Percentiles rank a stretch among this genome's conserved stretches.
These are phyloP conservation scores for Catalaphyllia jardinei DNA, from an alignment of 64 coral and sea anemone genomes.

Conservation along the genomic window DNA sequence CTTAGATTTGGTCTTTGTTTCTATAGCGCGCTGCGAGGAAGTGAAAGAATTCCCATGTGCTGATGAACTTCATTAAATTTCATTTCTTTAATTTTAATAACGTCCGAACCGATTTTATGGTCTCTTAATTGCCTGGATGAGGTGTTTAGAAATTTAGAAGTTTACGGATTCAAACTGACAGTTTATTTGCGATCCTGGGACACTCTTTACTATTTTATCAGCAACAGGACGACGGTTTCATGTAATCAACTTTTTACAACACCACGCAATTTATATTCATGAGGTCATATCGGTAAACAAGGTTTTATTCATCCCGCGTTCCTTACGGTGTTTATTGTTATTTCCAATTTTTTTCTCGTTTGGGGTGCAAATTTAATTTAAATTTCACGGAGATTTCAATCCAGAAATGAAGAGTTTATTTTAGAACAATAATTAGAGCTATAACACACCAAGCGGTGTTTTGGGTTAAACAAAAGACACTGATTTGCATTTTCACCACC, in stretches of 20 bases:
- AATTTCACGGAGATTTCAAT: neutral
- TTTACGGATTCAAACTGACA: neutral
- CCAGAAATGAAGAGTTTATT: neutral
- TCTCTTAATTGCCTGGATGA: slow-evolving; percentile 20
- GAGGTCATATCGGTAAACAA: slow-evolving; percentile 95
- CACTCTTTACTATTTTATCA: slow-evolving; percentile 23
- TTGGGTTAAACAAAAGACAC: slow-evolving; percentile 21
- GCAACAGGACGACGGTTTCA: slow-evolving; percentile 22
- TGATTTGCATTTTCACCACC: slow-evolving; percentile 45
- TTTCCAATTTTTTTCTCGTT: slow-evolving; percentile 72
- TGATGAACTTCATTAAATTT: slow-evolving; percentile 86
- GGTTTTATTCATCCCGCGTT: slow-evolving; percentile 83
- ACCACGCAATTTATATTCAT: slow-evolving; percentile 85
- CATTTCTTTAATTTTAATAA: slow-evolving; percentile 54
- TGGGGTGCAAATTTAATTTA: slow-evolving; percentile 47
- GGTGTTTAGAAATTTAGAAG: neutral
- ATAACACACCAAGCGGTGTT: slow-evolving; percentile 35
- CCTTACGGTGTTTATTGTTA: slow-evolving; percentile 54
- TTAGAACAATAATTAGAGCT: slow-evolving; percentile 14
- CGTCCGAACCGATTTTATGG: slow-evolving; percentile 49
- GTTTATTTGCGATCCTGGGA: neutral
- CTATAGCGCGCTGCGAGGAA: slow-evolving; percentile 84
- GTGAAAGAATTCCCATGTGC: slow-evolving; percentile 96
- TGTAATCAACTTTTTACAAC: slow-evolving; percentile 49
- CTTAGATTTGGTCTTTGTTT: slow-evolving; percentile 85